Percentiles rank a stretch among this genome's conserved stretches.
Evolutionary conservation across 2,888 invertebrate species (phyloP).

Genomic region (Folsomia candida): DNA sequence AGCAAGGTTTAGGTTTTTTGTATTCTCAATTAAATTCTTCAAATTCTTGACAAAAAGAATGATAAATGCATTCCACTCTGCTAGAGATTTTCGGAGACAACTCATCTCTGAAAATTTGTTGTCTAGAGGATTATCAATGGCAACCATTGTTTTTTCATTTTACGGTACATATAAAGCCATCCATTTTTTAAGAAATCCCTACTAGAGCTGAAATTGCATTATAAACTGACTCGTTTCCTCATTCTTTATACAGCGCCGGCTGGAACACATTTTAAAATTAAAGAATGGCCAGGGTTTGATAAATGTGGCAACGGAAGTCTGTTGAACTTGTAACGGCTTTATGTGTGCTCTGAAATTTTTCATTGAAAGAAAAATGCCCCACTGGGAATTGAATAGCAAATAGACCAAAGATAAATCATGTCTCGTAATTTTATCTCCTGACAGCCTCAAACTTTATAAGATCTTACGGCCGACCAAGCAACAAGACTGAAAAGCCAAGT

Average conservation of each 20-base stretch:
- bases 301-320: neutral
- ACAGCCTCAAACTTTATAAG: constrained; percentile 9
- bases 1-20: neutral
- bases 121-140: too few relatives aligned
- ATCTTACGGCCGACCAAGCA: neutral
- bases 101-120: too few relatives aligned
- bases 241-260: too few relatives aligned
- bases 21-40: neutral
- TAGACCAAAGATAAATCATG: constrained; percentile 24
- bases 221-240: too few relatives aligned
- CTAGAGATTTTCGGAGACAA: too few relatives aligned
- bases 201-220: too few relatives aligned
- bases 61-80: too few relatives aligned
- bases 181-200: too few relatives aligned
- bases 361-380: constrained; percentile 26
- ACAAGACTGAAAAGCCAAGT: neutral
- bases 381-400: constrained; percentile 20
- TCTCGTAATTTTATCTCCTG: constrained; percentile 21
- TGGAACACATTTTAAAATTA: neutral
- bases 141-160: too few relatives aligned
- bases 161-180: too few relatives aligned
- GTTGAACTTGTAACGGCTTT: constrained; percentile 6
- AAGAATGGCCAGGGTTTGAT: neutral
- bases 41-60: neutral
- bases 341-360: constrained; percentile 21